These are phyloP conservation scores for Myanophis thanlyinensis DNA, from an alignment of 2,113 vertebrate species.

Conservation along the genomic window DNA sequence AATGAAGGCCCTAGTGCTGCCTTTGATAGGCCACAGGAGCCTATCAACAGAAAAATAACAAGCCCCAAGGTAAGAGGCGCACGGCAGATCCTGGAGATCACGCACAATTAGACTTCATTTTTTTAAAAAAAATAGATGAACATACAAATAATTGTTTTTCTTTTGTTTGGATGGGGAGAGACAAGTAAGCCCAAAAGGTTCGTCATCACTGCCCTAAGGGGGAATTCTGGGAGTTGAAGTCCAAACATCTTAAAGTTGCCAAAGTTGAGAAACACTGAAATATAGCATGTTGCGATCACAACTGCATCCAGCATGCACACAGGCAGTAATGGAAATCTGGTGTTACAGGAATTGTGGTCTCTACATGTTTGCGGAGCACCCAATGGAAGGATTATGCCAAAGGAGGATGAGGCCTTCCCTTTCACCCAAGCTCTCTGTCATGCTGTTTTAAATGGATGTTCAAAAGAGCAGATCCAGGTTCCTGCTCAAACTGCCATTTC, in stretches of 20 bases:
- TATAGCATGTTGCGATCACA: neutral
- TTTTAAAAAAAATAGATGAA: neutral
- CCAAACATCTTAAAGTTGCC: no score
- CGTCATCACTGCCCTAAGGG: neutral
- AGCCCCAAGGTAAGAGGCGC: neutral
- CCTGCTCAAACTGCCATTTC: neutral
- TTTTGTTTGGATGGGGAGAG: neutral
- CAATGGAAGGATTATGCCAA: neutral
- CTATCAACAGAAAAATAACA: neutral
- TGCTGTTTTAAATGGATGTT: neutral
- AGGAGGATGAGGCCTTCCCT: no score
- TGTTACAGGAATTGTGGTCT: neutral
- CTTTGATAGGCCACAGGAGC: neutral
- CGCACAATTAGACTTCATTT: neutral
- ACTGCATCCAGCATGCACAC: neutral
- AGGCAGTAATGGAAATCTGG: neutral
- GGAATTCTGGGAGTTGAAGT: no score
- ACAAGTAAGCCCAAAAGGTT: neutral
- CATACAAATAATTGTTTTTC: neutral
- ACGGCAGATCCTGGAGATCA: neutral
- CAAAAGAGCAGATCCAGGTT: neutral
- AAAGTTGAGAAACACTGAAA: no score
- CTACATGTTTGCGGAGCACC: neutral
- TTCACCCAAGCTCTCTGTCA: neutral
- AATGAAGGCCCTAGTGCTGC: neutral